These are phyloP conservation scores for Mesembrinibis cayennensis DNA, from an alignment of 2,113 vertebrate genomes.

Conservation along the genomic window DNA sequence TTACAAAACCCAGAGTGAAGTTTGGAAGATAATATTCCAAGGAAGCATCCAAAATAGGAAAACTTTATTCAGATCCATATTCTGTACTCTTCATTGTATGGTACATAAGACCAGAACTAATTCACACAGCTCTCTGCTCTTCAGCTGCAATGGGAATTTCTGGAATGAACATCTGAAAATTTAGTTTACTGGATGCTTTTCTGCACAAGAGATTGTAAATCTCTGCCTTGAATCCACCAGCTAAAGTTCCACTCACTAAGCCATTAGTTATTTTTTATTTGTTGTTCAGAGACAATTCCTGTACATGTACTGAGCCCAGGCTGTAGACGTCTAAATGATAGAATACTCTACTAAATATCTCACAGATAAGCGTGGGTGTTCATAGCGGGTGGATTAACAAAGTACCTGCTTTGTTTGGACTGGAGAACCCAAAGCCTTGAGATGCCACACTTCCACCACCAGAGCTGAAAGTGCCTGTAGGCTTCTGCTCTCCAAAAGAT, in stretches of 20 bases:
- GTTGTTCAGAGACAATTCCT: neutral
- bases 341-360: neutral
- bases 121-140: neutral
- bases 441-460: constrained; percentile 88
- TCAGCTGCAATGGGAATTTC: neutral
- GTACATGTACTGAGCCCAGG: rapidly evolving
- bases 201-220: neutral
- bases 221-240: neutral
- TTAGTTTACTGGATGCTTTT: neutral
- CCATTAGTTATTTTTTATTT: neutral
- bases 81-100: neutral
- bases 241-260: neutral
- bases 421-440: constrained; percentile 92
- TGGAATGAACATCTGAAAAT: neutral
- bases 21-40: neutral
- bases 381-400: neutral
- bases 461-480: constrained; percentile 87
- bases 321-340: neutral
- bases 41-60: neutral
- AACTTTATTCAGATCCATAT: neutral
- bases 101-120: neutral
- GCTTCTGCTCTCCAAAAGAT: constrained; percentile 91
- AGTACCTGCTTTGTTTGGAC: constrained; percentile 87
- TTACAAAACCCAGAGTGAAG: neutral
- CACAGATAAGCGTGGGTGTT: neutral